phyloP scores from a whole-genome alignment of 2,888 invertebrate genomes.

The Meta bourneti region DNA sequence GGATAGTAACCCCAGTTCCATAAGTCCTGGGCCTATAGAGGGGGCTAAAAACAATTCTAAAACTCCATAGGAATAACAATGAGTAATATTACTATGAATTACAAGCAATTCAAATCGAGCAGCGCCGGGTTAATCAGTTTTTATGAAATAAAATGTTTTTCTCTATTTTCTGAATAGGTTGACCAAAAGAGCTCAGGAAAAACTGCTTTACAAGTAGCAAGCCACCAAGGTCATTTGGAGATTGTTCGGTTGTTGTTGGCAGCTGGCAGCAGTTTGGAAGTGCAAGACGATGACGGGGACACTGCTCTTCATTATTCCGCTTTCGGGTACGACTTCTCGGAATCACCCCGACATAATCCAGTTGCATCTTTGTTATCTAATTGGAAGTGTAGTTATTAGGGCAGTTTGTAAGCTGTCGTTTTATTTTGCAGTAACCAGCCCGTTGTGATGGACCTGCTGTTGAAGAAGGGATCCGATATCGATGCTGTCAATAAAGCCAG shows the following conservation, averaged over 20 bases:
- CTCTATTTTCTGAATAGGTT: conserved; percentile 81
- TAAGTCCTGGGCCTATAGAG: too few species aligned
- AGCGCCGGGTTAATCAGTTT: too few species aligned
- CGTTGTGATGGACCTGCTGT: conserved; percentile 85
- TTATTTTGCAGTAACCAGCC: conserved; percentile 82
- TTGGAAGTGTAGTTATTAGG: neutral
- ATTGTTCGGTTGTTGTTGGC: conserved; percentile 86
- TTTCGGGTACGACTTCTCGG: conserved; percentile 85
- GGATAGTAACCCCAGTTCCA: too few species aligned
- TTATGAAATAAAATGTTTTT: too few species aligned
- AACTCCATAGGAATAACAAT: too few species aligned
- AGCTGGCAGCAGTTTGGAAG: conserved; percentile 87
- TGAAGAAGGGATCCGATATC: conserved; percentile 86
- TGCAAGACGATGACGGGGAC: conserved; percentile 92
- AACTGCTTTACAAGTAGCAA: conserved; percentile 90
- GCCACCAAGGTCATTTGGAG: conserved; percentile 90
- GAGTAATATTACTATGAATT: too few species aligned
- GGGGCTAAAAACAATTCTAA: too few species aligned
- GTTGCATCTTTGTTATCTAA: neutral
- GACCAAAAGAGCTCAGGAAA: conserved; percentile 88
- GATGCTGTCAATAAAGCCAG: conserved; percentile 90
- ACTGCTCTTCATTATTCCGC: conserved; percentile 92
- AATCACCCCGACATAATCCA: neutral
- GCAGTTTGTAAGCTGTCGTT: neutral
- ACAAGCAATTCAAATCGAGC: too few species aligned